Evolutionary conservation across 2,888 invertebrate species (phyloP).

Genomic region (Andrena minutula): DNA sequence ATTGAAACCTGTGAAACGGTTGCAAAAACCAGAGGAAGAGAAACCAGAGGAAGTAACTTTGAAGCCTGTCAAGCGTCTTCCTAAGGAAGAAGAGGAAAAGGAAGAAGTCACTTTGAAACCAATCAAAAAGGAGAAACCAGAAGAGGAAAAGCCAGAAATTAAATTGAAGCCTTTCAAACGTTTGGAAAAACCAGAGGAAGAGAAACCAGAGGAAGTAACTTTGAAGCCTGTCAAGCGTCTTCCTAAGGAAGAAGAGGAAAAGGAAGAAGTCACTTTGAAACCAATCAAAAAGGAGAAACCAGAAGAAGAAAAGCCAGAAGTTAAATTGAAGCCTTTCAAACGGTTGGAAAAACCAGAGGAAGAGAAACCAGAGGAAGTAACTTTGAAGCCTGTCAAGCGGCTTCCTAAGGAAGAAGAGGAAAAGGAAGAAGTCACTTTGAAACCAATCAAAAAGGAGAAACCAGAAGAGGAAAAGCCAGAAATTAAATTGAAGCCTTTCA

Average conservation of each 20-base stretch:
- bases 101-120: conserved; percentile 79
- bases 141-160: conserved; percentile 66
- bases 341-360: conserved; percentile 67
- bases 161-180: conserved; percentile 67
- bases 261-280: conserved; percentile 62
- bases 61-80: conserved; percentile 59
- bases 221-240: conserved; percentile 71
- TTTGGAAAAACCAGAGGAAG: conserved; percentile 73
- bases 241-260: conserved; percentile 63
- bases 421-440: conserved; percentile 71
- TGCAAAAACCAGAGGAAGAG: conserved; percentile 67
- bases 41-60: conserved; percentile 71
- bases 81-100: conserved; percentile 54
- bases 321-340: conserved; percentile 56
- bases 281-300: conserved; percentile 74
- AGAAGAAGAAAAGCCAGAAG: conserved; percentile 70
- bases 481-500: conserved; percentile 47
- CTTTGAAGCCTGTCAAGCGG: conserved; percentile 65
- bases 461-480: conserved; percentile 58
- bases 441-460: conserved; percentile 70
- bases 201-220: conserved; percentile 74
- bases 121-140: conserved; percentile 56
- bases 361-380: conserved; percentile 66
- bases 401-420: conserved; percentile 47
- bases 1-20: not conserved